Evolutionary conservation across 1,140 invertebrate species (phyloP), one percentile per base, ranked within the genome.

Genomic region (Scaptomyza montana): DNA sequence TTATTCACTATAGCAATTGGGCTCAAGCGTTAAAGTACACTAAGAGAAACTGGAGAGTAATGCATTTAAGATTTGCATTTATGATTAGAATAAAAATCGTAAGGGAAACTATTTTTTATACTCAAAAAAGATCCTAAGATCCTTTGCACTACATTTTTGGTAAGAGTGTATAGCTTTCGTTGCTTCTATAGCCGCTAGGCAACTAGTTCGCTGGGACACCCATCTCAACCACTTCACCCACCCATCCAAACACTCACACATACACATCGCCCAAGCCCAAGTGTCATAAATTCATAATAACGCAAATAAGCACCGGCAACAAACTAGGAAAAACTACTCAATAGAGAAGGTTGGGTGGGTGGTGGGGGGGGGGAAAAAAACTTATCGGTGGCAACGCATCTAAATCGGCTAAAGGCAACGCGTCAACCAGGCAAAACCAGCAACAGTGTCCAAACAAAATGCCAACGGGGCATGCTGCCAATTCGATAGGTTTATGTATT

Each of bases 251-350:
- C 50, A 70, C 60, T 53, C 69, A 49, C 67, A 25, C 10, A 30
- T 30, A 33, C 82, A 82, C 74, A 75, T 78, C 49, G 59, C 53
- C 30, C 0, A 36, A 36, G 65, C 39, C 47, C 78, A 87, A 87
- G 84, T 87, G 84, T 87, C 84, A 87, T 87, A 87, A 87, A 87
- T 87, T 87, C 84, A 87, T 87, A 87, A 87, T 89, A 87, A 87
- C 84, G 84, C 84, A 87, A 87, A 87, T 87, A 87, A 87, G 84
- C 84, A 82, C 73, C 84, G 69, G 75, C 66, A 69, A 50, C 60
- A 50, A 36, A 49, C 62, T 36, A 30, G 50, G 19, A 25, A 41
- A 54, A 43, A 43, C 39, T 36, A 74, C 54, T 74, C 74, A 64
- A 72, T 47, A 54, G 33, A 8, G 7, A 7, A 56, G 16, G 61